Base-by-base conservation (phyloP, 2,113 vertebrate species). In the Paraplagusia blochii region DNA sequence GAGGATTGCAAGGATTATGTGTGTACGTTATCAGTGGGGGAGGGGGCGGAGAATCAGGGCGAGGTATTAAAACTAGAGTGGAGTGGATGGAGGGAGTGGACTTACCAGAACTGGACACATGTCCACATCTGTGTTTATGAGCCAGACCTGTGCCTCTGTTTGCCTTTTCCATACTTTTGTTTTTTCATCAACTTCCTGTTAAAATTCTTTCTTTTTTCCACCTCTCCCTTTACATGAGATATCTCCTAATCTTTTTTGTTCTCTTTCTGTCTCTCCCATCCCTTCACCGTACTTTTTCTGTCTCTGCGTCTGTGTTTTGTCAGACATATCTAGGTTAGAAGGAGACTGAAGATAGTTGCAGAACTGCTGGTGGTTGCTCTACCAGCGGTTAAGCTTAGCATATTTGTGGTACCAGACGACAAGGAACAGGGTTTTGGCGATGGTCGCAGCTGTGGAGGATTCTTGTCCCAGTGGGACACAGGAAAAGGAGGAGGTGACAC, bases 371-470 rank as follows among this genome's bases (percentile, higher is more conserved):
- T 63, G 59, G 66, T 68, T 64, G 11, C 5, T 12, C 38, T 16
- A 44, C 71, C 66, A 39, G 80, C 53, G 74, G 69, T 76, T 78
- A 63, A 70, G 42, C n/a, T 67, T 77, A 78, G 77, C 53, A 44
- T 80, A 67, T 68, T 81, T 75, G 78, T 66, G 79, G 84, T 59
- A 42, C 36, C 53, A 65, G 67, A 50, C 50, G 63, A 69, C 64
- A 73, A 53, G 56, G 65, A 66, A 78, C 58, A 59, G 64, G 71
- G 56, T 44, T 22, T 77, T 52, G 52, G 68, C 57, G 65, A 90
- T 88, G 86, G 87, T 90, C 67, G 81, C 85, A 34, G 82, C 81
- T 51, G 71, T 87, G 79, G 84, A 81, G 42, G 80, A 90, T n/a
- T 65, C 71, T 39, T 82, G 83, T 74, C 62, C 79, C 65, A 86